These are phyloP conservation scores for Caenorhabditis sp. DNA, from an alignment of 2,888 invertebrate species.

Conservation along the genomic window DNA sequence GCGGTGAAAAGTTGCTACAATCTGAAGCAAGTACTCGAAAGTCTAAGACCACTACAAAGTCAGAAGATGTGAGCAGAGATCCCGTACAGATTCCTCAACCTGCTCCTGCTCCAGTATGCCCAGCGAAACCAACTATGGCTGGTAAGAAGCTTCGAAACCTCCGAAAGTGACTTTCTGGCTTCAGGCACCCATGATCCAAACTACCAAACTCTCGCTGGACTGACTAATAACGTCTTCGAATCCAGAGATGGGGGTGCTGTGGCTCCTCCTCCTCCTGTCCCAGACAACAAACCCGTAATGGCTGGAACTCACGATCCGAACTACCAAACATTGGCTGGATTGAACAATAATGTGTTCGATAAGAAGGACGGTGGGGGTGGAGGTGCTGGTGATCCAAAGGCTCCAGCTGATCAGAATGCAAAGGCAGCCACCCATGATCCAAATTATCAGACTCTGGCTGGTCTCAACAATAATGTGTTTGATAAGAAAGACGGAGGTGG, in stretches of 20 bases:
- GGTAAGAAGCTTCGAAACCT: constrained; percentile 1
- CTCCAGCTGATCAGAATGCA: constrained; percentile 35
- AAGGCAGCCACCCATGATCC: constrained; percentile 47
- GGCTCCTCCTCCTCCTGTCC: not conserved
- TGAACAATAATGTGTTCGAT: constrained; percentile 36
- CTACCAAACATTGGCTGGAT: constrained; percentile 60
- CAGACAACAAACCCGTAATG: constrained; percentile 3
- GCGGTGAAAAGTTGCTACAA: not conserved
- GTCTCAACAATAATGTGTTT: constrained; percentile 51
- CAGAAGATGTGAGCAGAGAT: not conserved
- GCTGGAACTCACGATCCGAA: constrained; percentile 58
- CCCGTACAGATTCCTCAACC: constrained; percentile 11
- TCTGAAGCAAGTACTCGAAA: not conserved
- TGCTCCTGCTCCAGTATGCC: constrained; percentile 5
- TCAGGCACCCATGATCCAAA: constrained; percentile 48
- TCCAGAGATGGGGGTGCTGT: not conserved
- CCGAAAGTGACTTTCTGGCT: too few relatives aligned
- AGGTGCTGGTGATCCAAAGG: constrained; percentile 1
- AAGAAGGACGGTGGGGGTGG: constrained; percentile 46
- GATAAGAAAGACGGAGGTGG: constrained; percentile 23
- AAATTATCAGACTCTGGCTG: constrained; percentile 56
- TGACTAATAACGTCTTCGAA: constrained; percentile 25
- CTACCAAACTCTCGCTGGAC: constrained; percentile 49
- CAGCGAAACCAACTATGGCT: constrained; percentile 33
- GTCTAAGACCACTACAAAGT: not conserved